Conservation (phyloP, 2,888 invertebrate genomes). For the Prosopocoilus inquinatus region DNA sequence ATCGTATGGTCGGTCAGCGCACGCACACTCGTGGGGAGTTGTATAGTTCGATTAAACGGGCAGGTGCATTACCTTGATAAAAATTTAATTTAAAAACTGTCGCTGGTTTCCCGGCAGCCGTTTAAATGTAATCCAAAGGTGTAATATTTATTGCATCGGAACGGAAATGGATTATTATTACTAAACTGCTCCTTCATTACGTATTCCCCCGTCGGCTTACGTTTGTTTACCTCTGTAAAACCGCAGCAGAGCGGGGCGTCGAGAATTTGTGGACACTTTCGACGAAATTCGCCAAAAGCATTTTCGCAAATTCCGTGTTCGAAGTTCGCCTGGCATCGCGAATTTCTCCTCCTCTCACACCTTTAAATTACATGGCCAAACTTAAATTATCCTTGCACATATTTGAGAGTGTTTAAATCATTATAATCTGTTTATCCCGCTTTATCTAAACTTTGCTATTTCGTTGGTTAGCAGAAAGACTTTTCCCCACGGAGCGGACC, state of each 20-base stretch:
- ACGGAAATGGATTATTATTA: conserved; percentile 25
- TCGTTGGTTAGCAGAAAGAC: conserved; percentile 32
- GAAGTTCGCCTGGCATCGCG: conserved; percentile 3
- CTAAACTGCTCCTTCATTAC: conserved; percentile 15
- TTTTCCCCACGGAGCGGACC: conserved; percentile 14
- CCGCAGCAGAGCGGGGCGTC: too few species aligned
- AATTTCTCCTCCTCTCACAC: conserved; percentile 27
- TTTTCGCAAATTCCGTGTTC: conserved; percentile 5
- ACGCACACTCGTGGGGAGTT: not conserved
- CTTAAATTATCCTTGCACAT: conserved; percentile 34
- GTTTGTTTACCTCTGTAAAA: too few species aligned
- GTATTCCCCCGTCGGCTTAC: conserved; percentile 2
- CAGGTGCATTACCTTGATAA: conserved; percentile 32
- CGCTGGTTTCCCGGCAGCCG: conserved; percentile 21
- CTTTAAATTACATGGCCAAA: conserved; percentile 41
- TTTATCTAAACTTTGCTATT: conserved; percentile 47
- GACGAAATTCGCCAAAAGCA: not conserved
- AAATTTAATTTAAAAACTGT: conserved; percentile 35
- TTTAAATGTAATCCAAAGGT: conserved; percentile 23
- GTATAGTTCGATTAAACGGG: conserved; percentile 21
- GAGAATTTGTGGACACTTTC: not conserved
- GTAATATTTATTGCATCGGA: conserved; percentile 24
- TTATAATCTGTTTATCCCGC: conserved; percentile 48
- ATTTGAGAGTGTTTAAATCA: conserved; percentile 46
- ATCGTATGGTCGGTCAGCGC: not conserved